Evolutionary conservation across 2,113 vertebrate genomes (phyloP), one percentile per base, ranked within the genome.

Genomic region (Heterotilapia buettikoferi): DNA sequence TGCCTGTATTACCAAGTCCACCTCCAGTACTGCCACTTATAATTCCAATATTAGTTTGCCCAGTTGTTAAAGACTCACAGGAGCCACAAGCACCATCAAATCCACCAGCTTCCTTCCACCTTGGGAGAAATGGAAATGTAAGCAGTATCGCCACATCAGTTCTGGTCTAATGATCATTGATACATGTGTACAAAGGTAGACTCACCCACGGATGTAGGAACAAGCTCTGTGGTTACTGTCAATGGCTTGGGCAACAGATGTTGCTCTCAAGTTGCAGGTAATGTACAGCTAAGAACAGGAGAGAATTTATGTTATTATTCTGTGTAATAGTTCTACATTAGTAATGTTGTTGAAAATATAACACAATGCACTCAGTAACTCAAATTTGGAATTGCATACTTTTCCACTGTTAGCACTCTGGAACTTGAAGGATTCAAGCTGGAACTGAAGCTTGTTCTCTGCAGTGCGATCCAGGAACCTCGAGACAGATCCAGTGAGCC

Each of bases 351-450:
- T 33, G 18, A 78, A 78, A 78, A n/a, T 31, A 31, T 7, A 78
- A 31, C 43, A 78, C 18, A 33, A 52, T 52, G 73, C 73, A 52
- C 18, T 78, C 10, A 78, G 3, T 52, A 52, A 52, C 10, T 86
- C 3, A 61, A 13, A 6, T 18, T 47, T 24, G 12, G 18, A 73
- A 53, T 56, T 54, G 24, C 89, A 86, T 66, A 95, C 94, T 56
- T 87, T 0, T 71, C 92, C 84, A 26, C 57, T 89, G 0, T 90
- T 36, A 40, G 56, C 11, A 6, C 26, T 53, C 12, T 87, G 56
- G 89, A 97, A 96, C 82, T 81, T 95, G 80, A 96, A 97, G 33
- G 95, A 92, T 45, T 96, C 94, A 63, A 97, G 19, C 83, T 94
- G 89, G 80, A 97, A 90, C 9, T 83, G 80, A 5, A 97, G 95